Evolutionary conservation across 2,888 invertebrate genomes (phyloP), one percentile per base, ranked within the genome.

Genomic region (Phyllotreta cruciferae): DNA sequence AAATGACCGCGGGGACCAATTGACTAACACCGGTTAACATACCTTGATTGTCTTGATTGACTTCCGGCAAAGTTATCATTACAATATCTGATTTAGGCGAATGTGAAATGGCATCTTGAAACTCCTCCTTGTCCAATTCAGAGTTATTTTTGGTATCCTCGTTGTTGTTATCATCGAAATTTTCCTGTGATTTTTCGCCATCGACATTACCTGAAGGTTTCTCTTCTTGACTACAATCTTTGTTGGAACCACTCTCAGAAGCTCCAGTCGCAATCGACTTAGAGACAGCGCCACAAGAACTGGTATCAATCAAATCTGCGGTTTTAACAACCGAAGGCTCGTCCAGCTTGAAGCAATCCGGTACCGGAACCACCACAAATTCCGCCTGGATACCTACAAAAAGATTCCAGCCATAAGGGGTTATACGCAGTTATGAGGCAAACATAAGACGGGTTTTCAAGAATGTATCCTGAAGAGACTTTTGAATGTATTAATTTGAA

Each of bases 361-460:
- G 77, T 54, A 75, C 72, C 6, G 75, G 73, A 7, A 80, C 74
- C 35, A 80, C 71, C 6, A 79, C 79, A 64, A 76, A 80, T 57
- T 78, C 77, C 34, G 74, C 74, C 52, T 71, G 73, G 7, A 72
- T 66, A 38, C 67, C 68, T 53, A 72, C 74, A 1, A 75, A 72
- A 14, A 67, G 69, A 45, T 72, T 70, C 53, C 73, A 24, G 4
- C 24, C 1, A 24, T 24, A n/a, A n/a, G n/a, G n/a, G n/a, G n/a
- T n/a, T n/a, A n/a, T n/a, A n/a, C n/a, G n/a, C n/a, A n/a, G n/a
- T n/a, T n/a, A n/a, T n/a, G n/a, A n/a, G n/a, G n/a, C n/a, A n/a
- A n/a, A n/a, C n/a, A n/a, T n/a, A n/a, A n/a, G n/a, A n/a, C n/a
- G n/a, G n/a, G n/a, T n/a, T n/a, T n/a, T n/a, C n/a, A n/a, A n/a